Percentiles rank a stretch among this genome's conserved stretches.
Conservation (phyloP, 2,113 vertebrate genomes). For the Gopherus evgoodei region DNA sequence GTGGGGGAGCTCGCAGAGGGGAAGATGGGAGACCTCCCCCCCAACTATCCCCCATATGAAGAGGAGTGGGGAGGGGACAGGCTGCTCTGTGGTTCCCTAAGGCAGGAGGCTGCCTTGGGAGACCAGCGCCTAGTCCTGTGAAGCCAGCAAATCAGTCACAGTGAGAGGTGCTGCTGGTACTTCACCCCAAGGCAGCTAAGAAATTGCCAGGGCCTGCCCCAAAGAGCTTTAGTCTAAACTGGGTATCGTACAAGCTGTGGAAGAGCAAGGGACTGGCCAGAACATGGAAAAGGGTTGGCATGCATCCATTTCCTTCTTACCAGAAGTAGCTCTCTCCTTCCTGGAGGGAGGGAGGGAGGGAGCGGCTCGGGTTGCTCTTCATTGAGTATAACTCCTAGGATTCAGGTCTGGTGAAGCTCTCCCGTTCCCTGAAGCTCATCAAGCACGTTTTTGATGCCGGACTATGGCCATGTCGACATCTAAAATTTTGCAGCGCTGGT, state of each 20-base stretch:
- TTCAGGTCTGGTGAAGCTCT: neutral
- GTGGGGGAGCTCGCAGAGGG: neutral
- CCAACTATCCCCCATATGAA: neutral
- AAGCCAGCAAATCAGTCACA: neutral
- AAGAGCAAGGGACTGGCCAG: neutral
- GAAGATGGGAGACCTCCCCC: fast-evolving
- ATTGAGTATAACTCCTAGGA: neutral
- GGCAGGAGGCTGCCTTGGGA: neutral
- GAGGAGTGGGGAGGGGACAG: neutral
- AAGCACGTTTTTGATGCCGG: neutral
- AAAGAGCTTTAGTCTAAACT: neutral
- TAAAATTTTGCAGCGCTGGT: no score
- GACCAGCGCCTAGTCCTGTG: neutral
- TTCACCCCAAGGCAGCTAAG: neutral
- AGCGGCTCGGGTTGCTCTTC: neutral
- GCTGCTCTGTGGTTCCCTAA: neutral
- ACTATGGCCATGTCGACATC: no score
- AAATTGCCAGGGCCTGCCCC: neutral
- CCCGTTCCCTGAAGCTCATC: neutral
- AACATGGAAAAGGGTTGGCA: neutral
- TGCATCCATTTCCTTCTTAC: neutral
- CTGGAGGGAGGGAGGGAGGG: neutral
- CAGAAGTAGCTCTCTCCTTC: neutral
- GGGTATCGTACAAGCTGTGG: neutral
- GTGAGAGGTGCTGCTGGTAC: neutral